Evolutionary conservation across 2,113 vertebrate genomes (phyloP).

Genomic region (Tragelaphus strepsiceros): DNA sequence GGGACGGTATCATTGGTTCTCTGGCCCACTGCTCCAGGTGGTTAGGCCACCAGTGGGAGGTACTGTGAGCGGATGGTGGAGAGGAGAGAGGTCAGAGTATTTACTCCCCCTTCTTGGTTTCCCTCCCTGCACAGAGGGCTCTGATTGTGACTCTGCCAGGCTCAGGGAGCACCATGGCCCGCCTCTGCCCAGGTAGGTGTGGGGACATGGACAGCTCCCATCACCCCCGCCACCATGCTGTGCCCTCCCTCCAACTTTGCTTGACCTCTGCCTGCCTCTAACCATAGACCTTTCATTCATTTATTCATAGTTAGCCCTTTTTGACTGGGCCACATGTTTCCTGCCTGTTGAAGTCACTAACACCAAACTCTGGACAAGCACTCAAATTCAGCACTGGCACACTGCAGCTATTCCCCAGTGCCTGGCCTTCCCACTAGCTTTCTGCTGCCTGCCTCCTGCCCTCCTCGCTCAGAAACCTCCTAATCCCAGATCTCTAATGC

Average conservation of each 20-base stretch:
- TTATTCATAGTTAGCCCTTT: not conserved
- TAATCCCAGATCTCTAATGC: not conserved
- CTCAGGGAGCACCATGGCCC: not conserved
- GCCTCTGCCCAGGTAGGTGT: not conserved
- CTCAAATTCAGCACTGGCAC: not conserved
- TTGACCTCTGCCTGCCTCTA: not conserved
- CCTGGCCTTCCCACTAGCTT: not conserved
- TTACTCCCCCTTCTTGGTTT: fast-evolving
- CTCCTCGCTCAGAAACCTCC: not conserved
- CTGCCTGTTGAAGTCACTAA: not conserved
- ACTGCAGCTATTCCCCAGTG: fast-evolving
- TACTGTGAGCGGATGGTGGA: not conserved
- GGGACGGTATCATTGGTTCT: not conserved
- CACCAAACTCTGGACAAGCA: not conserved
- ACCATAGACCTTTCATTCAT: not conserved
- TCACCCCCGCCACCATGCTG: fast-evolving
- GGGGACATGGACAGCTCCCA: not conserved
- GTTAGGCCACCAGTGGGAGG: not conserved
- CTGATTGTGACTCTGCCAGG: not conserved
- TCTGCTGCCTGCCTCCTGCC: not conserved
- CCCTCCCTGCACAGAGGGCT: not conserved
- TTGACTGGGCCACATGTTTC: not conserved
- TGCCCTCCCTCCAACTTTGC: not conserved
- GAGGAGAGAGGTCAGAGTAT: not conserved
- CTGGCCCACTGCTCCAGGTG: not conserved